Evolutionary conservation across 2,888 invertebrate species (phyloP).

Genomic region (Latrodectus elegans): DNA sequence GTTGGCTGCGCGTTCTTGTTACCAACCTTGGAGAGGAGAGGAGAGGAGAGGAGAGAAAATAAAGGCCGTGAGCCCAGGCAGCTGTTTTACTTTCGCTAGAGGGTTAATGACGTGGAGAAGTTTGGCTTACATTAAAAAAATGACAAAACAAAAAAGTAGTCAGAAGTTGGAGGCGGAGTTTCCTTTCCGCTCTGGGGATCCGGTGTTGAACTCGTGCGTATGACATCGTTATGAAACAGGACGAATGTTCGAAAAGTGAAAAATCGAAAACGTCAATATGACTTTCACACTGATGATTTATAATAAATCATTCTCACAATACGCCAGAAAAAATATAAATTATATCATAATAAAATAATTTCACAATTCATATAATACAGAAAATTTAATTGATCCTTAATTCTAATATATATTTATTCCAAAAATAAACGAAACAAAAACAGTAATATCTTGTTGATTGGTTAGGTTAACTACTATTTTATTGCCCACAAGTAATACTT

Average conservation of each 20-base stretch:
- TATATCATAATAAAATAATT: too few relatives aligned
- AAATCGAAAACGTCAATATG: too few relatives aligned
- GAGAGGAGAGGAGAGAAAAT: not conserved
- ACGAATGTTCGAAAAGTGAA: constrained; percentile 13
- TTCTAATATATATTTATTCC: too few relatives aligned
- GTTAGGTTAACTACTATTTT: too few relatives aligned
- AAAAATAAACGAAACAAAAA: too few relatives aligned
- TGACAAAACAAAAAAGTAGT: not conserved
- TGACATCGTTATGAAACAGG: constrained; percentile 62
- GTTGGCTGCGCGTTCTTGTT: constrained; percentile 15
- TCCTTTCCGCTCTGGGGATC: constrained; percentile 51
- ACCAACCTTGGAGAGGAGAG: constrained; percentile 32
- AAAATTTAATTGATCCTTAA: too few relatives aligned
- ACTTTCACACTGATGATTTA: too few relatives aligned
- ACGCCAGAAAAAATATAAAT: too few relatives aligned
- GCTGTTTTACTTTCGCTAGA: constrained; percentile 32
- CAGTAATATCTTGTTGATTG: too few relatives aligned
- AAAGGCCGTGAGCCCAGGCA: not conserved
- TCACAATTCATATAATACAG: too few relatives aligned
- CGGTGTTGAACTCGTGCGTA: constrained; percentile 31
- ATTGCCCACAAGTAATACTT: too few relatives aligned
- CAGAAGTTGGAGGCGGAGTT: constrained; percentile 26
- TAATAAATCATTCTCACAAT: not conserved
- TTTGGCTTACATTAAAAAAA: not conserved
- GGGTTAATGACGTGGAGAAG: not conserved